Evolutionary conservation across 2,797 vertebrate species (phyloP).

Genomic region (Sebastes iracundus): DNA sequence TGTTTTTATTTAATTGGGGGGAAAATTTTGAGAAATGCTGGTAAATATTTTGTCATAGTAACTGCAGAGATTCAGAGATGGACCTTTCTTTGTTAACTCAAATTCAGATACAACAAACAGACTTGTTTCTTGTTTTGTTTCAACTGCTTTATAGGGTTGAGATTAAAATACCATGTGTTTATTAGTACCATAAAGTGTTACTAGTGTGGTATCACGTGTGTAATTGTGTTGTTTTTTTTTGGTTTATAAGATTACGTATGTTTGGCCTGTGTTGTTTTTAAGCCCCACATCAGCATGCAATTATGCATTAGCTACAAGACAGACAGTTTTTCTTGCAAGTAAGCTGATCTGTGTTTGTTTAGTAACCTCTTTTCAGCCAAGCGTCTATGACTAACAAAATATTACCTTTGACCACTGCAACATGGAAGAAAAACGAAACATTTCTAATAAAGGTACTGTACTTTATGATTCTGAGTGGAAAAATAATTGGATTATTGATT

Average conservation of each 20-base stretch:
- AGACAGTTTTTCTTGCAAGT: neutral
- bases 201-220: neutral
- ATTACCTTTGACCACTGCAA: neutral
- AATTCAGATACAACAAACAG: conserved; percentile 5
- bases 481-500: neutral
- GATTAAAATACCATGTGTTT: neutral
- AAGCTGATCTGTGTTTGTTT: conserved; percentile 11
- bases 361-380: neutral
- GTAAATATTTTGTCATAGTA: conserved; percentile 23
- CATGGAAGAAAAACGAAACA: conserved; percentile 1
- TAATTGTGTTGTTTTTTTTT: neutral
- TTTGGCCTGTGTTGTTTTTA: conserved; percentile 22
- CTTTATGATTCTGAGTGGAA: neutral
- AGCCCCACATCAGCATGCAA: conserved; percentile 19
- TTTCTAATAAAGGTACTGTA: neutral
- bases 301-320: conserved; percentile 15
- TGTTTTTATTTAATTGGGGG: conserved; percentile 54
- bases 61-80: neutral
- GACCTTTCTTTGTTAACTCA: neutral
- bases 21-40: conserved; percentile 5
- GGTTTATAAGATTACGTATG: conserved; percentile 5
- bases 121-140: conserved; percentile 1
- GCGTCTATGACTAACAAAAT: neutral
- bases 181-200: conserved; percentile 2
- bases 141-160: neutral